Evolutionary conservation across 2,797 vertebrate genomes (phyloP), one percentile per base, ranked within the genome.

Genomic region (Passerculus sandwichensis): DNA sequence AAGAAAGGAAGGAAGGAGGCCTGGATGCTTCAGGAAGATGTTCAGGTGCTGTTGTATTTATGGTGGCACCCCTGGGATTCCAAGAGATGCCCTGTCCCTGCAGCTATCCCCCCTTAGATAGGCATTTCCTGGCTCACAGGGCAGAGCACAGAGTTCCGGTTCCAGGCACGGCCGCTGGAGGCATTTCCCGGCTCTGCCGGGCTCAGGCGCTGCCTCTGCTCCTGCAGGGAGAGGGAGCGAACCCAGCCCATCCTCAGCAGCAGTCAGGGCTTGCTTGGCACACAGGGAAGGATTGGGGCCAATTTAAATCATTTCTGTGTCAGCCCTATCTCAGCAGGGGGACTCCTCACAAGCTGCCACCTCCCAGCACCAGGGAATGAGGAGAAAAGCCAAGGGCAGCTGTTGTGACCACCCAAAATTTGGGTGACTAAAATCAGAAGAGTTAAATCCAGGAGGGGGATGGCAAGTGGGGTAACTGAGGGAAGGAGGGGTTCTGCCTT

Each of bases 101-200:
- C 11, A 47, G 4, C 20, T 27, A 25, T 19, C 13, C 38, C 6
- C n/a, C 57, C 44, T 23, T 5, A 25, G 54, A 48, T 62, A 21
- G 22, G 26, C 38, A 32, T 1, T 1, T 1, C 13, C 25, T 0
- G 34, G 29, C 26, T 70, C 26, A 3, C 11, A 10, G 0, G 64
- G 26, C 34, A 69, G 26, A 87, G 34, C 65, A 45, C 18, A 9
- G 70, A 67, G 62, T 13, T 81, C 36, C 48, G 34, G 5, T 26
- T 23, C 15, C 7, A 78, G 78, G 21, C 45, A 7, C 19, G 1
- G 1, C 34, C 40, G 34, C n/a, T 51, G 60, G 45, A 73, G 65
- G 32, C 2, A 4, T 51, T 78, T 84, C 56, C 53, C 40, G 19
- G 18, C 47, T 77, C 22, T 21, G 42, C 44, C 60, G 34, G 0